Evolutionary conservation across 2,888 invertebrate genomes (phyloP).

Genomic region (Desoria tigrina): DNA sequence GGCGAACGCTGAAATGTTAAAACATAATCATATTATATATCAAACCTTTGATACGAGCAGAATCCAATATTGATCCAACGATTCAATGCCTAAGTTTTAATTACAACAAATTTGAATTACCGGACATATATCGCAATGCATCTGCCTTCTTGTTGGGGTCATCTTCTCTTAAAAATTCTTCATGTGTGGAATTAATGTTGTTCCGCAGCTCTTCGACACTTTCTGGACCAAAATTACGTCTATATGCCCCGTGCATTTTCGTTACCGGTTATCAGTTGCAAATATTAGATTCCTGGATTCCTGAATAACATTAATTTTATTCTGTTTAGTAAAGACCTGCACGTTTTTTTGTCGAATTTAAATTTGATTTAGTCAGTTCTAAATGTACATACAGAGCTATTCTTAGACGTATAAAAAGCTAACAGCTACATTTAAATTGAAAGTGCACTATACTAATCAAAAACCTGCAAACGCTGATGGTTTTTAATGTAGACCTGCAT

Average conservation of each 20-base stretch:
- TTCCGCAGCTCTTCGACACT: conserved; percentile 64
- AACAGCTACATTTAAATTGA: no score
- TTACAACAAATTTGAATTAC: conserved; percentile 27
- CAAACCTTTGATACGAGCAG: neutral
- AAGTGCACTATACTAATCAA: no score
- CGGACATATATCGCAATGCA: conserved; percentile 43
- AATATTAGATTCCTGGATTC: no score
- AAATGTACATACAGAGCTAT: no score
- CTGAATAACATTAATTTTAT: no score
- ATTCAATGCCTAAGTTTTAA: neutral
- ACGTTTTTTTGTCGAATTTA: no score
- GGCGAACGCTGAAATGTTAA: conserved; percentile 66
- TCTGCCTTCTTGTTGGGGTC: conserved; percentile 58
- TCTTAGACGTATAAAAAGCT: no score
- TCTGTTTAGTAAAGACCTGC: no score
- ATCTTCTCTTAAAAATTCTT: conserved; percentile 76
- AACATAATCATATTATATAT: no score
- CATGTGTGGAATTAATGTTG: conserved; percentile 74
- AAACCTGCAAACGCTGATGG: no score
- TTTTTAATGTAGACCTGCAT: no score
- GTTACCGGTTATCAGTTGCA: neutral
- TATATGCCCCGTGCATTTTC: conserved; percentile 31
- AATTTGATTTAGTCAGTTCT: no score
- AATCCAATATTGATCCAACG: neutral
- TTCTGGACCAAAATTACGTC: conserved; percentile 39